Percentiles rank a stretch among this genome's conserved stretches.
Conservation (phyloP, 2,888 invertebrate genomes). For the Agriopis marginaria region DNA sequence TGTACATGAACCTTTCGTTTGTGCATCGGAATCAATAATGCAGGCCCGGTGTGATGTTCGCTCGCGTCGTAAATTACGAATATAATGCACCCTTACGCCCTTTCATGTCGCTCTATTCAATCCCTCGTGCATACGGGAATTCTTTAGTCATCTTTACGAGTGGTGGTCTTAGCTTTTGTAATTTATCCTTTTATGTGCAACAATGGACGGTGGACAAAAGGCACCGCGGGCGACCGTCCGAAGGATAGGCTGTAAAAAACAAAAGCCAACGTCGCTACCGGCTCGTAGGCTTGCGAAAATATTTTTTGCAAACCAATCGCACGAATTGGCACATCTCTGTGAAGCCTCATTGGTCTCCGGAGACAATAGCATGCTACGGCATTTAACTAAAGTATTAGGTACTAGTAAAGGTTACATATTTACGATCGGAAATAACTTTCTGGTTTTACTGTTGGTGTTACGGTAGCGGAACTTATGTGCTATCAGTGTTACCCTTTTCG, state of each 20-base stretch:
- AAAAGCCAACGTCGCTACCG: constrained; percentile 69
- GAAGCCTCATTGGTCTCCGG: constrained; percentile 70
- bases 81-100: constrained; percentile 80
- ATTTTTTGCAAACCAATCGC: constrained; percentile 83
- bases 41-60: constrained; percentile 69
- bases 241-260: constrained; percentile 69
- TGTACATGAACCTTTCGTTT: constrained; percentile 62
- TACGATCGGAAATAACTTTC: constrained; percentile 63
- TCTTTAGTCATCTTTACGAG: constrained; percentile 81
- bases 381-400: constrained; percentile 42
- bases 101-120: constrained; percentile 75
- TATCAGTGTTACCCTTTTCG: constrained; percentile 79
- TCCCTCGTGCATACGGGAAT: constrained; percentile 69
- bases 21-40: constrained; percentile 74
- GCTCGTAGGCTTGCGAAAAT: constrained; percentile 74
- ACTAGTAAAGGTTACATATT: constrained; percentile 57
- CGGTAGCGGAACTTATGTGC: constrained; percentile 70
- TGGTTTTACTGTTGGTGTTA: constrained; percentile 58
- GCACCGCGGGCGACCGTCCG: constrained; percentile 65
- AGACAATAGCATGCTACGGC: constrained; percentile 68
- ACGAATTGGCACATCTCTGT: constrained; percentile 61
- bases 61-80: constrained; percentile 76
- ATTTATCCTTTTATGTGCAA: constrained; percentile 79
- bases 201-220: constrained; percentile 78
- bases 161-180: constrained; percentile 79